Percentiles rank a stretch among this genome's conserved stretches.
Conservation (phyloP, 1,140 invertebrate genomes). For the Hydropsyche tenuis region DNA sequence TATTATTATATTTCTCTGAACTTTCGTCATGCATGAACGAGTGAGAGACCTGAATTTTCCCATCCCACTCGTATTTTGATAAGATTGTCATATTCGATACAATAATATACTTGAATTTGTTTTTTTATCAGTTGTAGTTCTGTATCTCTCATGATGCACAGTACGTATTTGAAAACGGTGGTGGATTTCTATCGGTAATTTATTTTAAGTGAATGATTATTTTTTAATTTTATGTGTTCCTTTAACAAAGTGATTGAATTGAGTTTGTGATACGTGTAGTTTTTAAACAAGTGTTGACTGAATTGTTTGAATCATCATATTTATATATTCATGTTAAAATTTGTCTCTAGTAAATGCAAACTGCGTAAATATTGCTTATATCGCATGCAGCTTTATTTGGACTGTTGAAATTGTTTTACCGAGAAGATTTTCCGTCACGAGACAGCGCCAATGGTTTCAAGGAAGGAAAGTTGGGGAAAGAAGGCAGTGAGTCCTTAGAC, state of each 20-base stretch:
- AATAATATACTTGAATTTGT: constrained; percentile 18
- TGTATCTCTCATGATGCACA: constrained; percentile 6
- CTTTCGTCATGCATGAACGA: too few species aligned
- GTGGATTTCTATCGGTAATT: constrained; percentile 1
- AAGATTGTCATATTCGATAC: constrained; percentile 4
- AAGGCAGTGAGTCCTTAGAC: constrained; percentile 54
- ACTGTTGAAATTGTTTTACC: constrained; percentile 32
- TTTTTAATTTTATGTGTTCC: not conserved
- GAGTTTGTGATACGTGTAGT: too few species aligned
- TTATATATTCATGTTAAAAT: not conserved
- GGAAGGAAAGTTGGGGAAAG: constrained; percentile 56
- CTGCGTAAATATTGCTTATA: constrained; percentile 10
- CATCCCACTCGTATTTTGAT: not conserved
- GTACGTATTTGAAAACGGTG: not conserved
- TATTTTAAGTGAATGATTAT: too few species aligned
- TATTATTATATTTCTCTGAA: constrained; percentile 31
- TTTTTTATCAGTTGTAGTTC: constrained; percentile 20
- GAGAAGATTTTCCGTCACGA: constrained; percentile 10
- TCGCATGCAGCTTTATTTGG: constrained; percentile 24
- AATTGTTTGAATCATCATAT: not conserved
- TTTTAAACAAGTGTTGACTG: too few species aligned
- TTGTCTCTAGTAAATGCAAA: constrained; percentile 2
- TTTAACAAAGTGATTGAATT: not conserved
- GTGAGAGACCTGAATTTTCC: not conserved
- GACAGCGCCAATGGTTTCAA: constrained; percentile 54